Percentiles rank a stretch among this genome's conserved stretches.
Evolutionary conservation across 2,888 invertebrate genomes (phyloP).

Genomic region (Melanotus villosus): DNA sequence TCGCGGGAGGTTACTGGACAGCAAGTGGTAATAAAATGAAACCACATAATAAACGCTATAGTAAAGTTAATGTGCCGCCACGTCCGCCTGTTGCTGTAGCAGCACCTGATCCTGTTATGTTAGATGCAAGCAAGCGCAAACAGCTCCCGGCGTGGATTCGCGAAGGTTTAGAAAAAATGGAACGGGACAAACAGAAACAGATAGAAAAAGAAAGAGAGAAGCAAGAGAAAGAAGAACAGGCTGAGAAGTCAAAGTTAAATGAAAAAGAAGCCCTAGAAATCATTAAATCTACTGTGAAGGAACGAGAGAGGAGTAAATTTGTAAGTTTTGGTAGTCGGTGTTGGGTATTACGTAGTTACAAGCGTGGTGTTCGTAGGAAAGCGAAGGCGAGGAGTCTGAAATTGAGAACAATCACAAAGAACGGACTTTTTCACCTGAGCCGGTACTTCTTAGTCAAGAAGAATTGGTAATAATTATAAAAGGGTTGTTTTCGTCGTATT

Average conservation of each 20-base stretch:
- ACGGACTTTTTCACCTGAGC: conserved; percentile 56
- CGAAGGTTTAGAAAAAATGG: conserved; percentile 98
- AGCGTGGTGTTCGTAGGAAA: too few relatives aligned
- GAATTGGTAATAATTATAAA: conserved; percentile 73
- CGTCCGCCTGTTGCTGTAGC: conserved; percentile 53
- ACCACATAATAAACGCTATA: conserved; percentile 65
- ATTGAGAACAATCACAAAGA: conserved; percentile 67
- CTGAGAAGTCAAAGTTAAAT: conserved; percentile 69
- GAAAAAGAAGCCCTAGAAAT: conserved; percentile 71
- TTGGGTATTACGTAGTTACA: too few relatives aligned
- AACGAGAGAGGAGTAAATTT: conserved; percentile 75
- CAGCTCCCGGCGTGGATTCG: conserved; percentile 98
- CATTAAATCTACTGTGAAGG: conserved; percentile 63
- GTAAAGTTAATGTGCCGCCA: conserved; percentile 65
- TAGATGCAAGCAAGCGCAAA: conserved; percentile 89
- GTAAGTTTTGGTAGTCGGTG: conserved; percentile 66
- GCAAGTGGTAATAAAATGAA: conserved; percentile 63
- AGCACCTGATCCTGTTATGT: conserved; percentile 62
- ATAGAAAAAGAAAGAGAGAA: conserved; percentile 83
- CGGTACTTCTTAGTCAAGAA: conserved; percentile 59
- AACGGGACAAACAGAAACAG: conserved; percentile 91
- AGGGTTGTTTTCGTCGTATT: too few relatives aligned
- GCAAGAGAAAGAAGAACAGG: conserved; percentile 73
- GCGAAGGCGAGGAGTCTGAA: conserved; percentile 70
- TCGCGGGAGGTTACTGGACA: conserved; percentile 61